Evolutionary conservation across 2,797 vertebrate genomes (phyloP).

Genomic region (Crax fasciolata): DNA sequence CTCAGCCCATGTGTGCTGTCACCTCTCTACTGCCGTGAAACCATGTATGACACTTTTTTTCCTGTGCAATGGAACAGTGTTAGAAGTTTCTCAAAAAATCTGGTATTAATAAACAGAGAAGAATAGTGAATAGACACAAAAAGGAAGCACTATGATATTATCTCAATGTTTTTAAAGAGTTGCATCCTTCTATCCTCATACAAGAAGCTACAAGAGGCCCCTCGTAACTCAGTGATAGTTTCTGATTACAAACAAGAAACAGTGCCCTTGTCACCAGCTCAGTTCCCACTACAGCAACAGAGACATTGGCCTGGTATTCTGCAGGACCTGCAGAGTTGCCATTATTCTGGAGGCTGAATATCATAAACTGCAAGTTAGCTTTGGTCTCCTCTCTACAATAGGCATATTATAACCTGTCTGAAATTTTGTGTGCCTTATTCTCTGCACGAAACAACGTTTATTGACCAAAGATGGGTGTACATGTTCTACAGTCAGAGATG

Average conservation of each 20-base stretch:
- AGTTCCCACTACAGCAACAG: neutral
- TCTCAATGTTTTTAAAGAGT: neutral
- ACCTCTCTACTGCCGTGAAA: constrained; percentile 27
- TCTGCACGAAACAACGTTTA: constrained; percentile 13
- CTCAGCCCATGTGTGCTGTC: neutral
- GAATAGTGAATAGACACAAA: constrained; percentile 20
- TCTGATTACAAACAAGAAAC: neutral
- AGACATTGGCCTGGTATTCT: neutral
- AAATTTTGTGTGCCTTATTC: neutral
- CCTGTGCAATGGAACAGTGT: constrained; percentile 15
- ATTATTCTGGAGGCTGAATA: neutral
- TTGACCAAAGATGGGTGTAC: neutral
- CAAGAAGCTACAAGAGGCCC: neutral
- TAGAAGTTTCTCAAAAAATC: neutral
- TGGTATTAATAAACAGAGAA: neutral
- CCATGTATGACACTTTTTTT: neutral
- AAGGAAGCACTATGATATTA: neutral
- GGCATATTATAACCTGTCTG: neutral
- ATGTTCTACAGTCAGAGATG: neutral
- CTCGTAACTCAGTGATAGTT: neutral
- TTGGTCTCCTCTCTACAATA: neutral
- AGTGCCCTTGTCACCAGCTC: neutral
- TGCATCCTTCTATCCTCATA: neutral
- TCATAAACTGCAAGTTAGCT: neutral
- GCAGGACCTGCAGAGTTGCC: neutral